phyloP scores from a whole-genome alignment of 2,113 vertebrate species.

The Tor tambroides region DNA sequence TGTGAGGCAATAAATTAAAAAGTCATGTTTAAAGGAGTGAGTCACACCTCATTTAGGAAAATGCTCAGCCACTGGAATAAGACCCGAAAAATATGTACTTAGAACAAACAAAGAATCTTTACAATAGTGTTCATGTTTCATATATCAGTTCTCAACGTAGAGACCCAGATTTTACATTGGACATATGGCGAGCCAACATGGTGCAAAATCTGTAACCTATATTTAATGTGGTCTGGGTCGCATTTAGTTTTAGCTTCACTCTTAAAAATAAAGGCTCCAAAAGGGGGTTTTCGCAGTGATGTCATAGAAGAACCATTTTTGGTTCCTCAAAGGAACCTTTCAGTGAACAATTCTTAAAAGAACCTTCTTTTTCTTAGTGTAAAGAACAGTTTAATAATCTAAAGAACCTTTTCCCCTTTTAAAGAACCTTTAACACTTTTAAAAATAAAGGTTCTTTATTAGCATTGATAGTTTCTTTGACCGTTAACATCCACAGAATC shows the following conservation, averaged over 20 bases:
- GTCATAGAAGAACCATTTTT: no score
- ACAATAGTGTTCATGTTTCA: not conserved
- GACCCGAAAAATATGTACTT: not conserved
- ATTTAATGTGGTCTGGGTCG: not conserved
- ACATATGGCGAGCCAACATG: not conserved
- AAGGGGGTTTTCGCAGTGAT: no score
- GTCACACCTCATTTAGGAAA: slow-evolving; percentile 49
- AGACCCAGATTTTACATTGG: not conserved
- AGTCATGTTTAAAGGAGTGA: slow-evolving; percentile 46
- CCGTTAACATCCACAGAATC: no score
- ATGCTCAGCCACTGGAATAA: slow-evolving; percentile 1
- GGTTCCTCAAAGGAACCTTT: no score
- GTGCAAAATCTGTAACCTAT: not conserved
- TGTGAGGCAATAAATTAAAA: slow-evolving; percentile 46
- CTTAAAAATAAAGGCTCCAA: no score
- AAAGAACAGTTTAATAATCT: no score
- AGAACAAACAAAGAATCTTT: not conserved
- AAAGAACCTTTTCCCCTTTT: no score
- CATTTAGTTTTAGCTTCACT: not conserved
- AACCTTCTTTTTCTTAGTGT: no score
- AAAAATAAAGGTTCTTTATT: no score
- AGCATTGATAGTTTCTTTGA: no score
- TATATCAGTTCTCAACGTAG: not conserved
- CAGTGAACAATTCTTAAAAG: no score
- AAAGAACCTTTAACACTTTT: no score